Conservation (phyloP, 2,113 vertebrate species). For the Bufo gargarizans region DNA sequence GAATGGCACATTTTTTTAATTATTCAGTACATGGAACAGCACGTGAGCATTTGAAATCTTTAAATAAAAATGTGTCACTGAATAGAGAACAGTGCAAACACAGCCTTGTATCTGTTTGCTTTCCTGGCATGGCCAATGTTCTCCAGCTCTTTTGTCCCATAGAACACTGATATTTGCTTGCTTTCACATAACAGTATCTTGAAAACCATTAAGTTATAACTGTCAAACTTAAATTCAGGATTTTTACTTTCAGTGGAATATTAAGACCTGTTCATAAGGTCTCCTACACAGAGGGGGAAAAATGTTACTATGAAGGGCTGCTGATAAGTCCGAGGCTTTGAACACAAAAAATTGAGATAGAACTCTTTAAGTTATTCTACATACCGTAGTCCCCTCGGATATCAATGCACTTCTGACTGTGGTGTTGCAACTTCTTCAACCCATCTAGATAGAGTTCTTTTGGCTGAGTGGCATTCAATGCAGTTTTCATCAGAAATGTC, state of each 20-base stretch:
- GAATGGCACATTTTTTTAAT: not conserved
- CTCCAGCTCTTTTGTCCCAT: not conserved
- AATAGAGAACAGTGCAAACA: not conserved
- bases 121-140: constrained; percentile 9
- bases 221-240: not conserved
- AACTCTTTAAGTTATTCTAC: no score
- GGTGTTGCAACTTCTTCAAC: no score
- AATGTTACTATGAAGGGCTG: no score
- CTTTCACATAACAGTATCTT: constrained; percentile 15
- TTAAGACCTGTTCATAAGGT: no score
- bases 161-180: constrained; percentile 32
- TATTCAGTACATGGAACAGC: not conserved
- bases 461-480: no score
- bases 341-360: no score
- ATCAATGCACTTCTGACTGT: no score
- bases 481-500: no score
- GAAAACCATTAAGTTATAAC: constrained; percentile 20
- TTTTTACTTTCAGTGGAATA: not conserved
- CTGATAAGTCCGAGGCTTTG: no score
- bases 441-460: no score
- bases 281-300: no score
- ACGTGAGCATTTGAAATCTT: not conserved
- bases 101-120: not conserved
- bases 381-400: no score
- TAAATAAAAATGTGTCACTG: constrained; percentile 18